phyloP scores from a whole-genome alignment of 2,113 vertebrate species.

The Athene noctua region DNA sequence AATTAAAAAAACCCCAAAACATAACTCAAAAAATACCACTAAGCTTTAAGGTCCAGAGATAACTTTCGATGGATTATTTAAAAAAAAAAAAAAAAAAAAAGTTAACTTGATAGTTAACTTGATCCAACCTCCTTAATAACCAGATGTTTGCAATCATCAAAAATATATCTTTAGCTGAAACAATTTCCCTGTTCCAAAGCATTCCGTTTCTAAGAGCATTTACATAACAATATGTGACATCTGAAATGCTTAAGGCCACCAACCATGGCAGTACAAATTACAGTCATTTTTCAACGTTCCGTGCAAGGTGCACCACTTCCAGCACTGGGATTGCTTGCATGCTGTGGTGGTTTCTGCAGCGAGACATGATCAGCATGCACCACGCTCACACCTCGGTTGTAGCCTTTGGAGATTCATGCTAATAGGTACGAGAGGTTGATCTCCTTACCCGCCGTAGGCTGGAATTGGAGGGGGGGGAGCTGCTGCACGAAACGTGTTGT shows the following conservation, averaged over 20 bases:
- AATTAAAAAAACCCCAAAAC: neutral
- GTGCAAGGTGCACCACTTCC: conserved; percentile 74
- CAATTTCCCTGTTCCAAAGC: conserved; percentile 67
- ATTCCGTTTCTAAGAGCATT: conserved; percentile 72
- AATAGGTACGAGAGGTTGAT: neutral
- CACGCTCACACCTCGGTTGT: neutral
- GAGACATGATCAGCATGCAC: conserved; percentile 68
- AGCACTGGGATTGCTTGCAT: conserved; percentile 66
- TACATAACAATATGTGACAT: conserved; percentile 81
- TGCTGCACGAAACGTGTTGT: conserved; percentile 92
- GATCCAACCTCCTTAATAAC: conserved; percentile 80
- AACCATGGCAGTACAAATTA: conserved; percentile 82
- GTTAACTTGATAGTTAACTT: conserved; percentile 47
- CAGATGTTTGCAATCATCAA: conserved; percentile 77
- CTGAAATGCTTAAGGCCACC: conserved; percentile 77
- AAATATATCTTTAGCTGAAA: conserved; percentile 66
- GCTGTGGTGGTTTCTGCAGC: conserved; percentile 51
- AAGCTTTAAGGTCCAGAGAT: neutral
- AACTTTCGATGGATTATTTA: neutral
- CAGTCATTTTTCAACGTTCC: conserved; percentile 79
- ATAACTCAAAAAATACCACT: neutral
- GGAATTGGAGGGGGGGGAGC: conserved; percentile 93
- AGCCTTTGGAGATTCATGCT: neutral
- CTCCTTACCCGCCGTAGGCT: conserved; percentile 92
- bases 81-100: neutral